Base-by-base conservation (phyloP, 2,888 invertebrate genomes). In the Dryocosmus kuriphilus region DNA sequence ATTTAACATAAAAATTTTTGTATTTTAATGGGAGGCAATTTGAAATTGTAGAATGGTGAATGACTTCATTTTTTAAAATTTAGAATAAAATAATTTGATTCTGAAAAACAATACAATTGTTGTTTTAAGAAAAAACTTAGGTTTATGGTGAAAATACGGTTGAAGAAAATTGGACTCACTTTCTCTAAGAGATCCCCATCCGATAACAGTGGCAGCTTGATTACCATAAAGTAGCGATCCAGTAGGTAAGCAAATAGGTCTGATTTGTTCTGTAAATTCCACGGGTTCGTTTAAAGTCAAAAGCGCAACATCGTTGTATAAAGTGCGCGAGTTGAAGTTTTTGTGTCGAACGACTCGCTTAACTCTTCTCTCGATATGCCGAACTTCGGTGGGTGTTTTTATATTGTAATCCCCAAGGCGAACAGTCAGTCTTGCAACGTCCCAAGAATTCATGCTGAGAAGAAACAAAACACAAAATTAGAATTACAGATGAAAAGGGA, bases 281-380 rank as follows among this genome's bases (percentile, higher is more conserved):
- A 97, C 95, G 0, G 97, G 96, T 83, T 95, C 94, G 86, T 95
- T 96, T 86, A 97, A 87, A 0, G 97, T 97, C 60, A 97, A 92
- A 77, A 98, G 93, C 0, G 97, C 95, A 35, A 97, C 94, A 87
- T 98, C 97, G 87, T 97, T 96, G 92, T 97, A 96, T 94, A 97
- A 92, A 61, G 96, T 97, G 82, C 96, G 94, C 86, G 96, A 95
- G 88, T 97, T 96, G 88, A 97, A 97, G 41, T 96, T 96, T 86
- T 95, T 94, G 89, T 97, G 97, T 75, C 97, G 93, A n/a, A 97
- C 96, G 1, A 97, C 95, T 80, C 97, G 93, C 88, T 96, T 96
- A 75, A 97, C 96, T 88, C 95, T 95, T 86, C 96, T 94, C 84
- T 96, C 96, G 35, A 97, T 91, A 89, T 97, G 97, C 79, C 94